phyloP scores from a whole-genome alignment of 2,888 invertebrate genomes.

The Charanyca ferruginea region DNA sequence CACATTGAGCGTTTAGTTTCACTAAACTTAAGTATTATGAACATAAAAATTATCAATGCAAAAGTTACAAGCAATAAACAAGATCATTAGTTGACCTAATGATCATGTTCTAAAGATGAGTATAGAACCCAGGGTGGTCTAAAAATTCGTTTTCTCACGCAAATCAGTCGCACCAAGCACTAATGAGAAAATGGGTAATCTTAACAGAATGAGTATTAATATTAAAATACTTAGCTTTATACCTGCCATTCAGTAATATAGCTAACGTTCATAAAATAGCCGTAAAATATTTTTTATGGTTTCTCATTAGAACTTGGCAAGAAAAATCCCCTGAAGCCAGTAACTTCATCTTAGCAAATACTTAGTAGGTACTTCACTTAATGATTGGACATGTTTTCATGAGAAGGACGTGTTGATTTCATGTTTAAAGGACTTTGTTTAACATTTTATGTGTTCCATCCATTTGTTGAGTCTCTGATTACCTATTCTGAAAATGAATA shows the following conservation, averaged over 20 bases:
- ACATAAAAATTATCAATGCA: too few species aligned
- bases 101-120: constrained; percentile 4
- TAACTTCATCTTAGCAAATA: constrained; percentile 9
- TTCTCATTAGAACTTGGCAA: constrained; percentile 25
- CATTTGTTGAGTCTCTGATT: background rate
- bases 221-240: constrained; percentile 21
- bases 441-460: background rate
- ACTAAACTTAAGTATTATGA: too few species aligned
- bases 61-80: constrained; percentile 14
- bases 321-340: constrained; percentile 3
- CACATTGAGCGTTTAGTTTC: too few species aligned
- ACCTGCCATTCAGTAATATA: constrained; percentile 7
- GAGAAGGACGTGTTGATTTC: background rate
- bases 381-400: background rate
- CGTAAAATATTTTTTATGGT: constrained; percentile 26
- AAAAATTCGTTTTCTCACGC: constrained; percentile 26
- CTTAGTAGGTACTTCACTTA: background rate
- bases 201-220: constrained; percentile 37
- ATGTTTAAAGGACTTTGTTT: background rate
- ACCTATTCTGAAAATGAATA: constrained; percentile 8
- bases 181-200: constrained; percentile 21
- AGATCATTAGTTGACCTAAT: constrained; percentile 8
- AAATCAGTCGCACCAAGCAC: constrained; percentile 23
- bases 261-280: constrained; percentile 27
- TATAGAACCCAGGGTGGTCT: constrained; percentile 42